These are phyloP conservation scores for Unio pictorum DNA, from an alignment of 2,888 invertebrate species.

Conservation along the genomic window DNA sequence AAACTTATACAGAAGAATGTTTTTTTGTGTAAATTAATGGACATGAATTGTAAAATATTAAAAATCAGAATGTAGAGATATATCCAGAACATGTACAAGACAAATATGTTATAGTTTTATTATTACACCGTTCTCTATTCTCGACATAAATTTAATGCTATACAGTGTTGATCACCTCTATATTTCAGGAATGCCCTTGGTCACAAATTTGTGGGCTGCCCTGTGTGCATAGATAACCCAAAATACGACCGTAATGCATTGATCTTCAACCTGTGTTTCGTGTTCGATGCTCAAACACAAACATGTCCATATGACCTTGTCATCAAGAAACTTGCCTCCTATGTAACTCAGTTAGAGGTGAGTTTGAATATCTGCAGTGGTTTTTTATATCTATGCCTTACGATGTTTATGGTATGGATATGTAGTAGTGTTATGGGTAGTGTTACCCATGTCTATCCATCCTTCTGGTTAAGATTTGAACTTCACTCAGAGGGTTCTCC, in stretches of 20 bases:
- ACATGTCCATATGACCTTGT: slow-evolving; percentile 95
- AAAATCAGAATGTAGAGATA: background rate
- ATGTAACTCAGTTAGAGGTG: slow-evolving; percentile 79
- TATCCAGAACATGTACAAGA: background rate
- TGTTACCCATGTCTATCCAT: too few relatives aligned
- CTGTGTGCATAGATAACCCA: slow-evolving; percentile 89
- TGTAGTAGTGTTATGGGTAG: too few relatives aligned
- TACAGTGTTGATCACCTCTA: slow-evolving; percentile 6
- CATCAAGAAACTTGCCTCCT: slow-evolving; percentile 93
- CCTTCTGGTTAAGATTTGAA: too few relatives aligned
- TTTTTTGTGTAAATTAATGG: too few relatives aligned
- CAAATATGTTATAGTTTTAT: background rate
- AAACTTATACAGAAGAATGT: too few relatives aligned
- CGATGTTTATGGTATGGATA: too few relatives aligned
- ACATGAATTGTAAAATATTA: background rate
- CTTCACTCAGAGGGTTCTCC: too few relatives aligned
- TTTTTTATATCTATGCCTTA: too few relatives aligned
- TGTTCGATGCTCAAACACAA: slow-evolving; percentile 90
- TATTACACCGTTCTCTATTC: background rate
- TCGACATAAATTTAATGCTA: too few relatives aligned
- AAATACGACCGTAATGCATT: slow-evolving; percentile 95
- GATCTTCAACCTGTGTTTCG: slow-evolving; percentile 93
- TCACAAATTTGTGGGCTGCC: slow-evolving; percentile 93
- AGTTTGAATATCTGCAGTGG: background rate
- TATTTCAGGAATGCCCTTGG: slow-evolving; percentile 80